Evolutionary conservation across 2,888 invertebrate genomes (phyloP), one percentile per base, ranked within the genome.

Genomic region (Hyppa rectilinea): DNA sequence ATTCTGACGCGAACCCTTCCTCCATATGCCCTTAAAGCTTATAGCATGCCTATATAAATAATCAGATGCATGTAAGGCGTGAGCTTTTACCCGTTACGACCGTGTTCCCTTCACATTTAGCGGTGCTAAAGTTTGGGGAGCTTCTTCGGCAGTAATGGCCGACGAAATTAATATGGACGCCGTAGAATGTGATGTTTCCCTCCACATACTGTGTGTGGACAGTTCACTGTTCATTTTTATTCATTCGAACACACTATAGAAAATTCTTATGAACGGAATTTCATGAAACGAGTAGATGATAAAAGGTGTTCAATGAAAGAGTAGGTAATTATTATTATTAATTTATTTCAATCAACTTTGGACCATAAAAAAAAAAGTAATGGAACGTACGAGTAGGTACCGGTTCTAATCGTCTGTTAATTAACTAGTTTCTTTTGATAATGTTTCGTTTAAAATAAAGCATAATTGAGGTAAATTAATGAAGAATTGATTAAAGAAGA

Each of bases 11-110:
- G 26, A 29, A 36, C n/a, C 38, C 20, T 55, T 34, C 23, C 47
- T 36, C 14, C 71, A 55, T 43, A 77, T 23, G 29, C 29, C n/a
- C 14, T 45, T 36, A 29, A 2, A 34, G 26, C 20, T 45, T 34
- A 47, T 31, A 56, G 43, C 47, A 70, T 14, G 9, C 2, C 9
- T 31, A 6, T 55, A 50, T 52, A 61, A 29, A 69, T 71, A 78
- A 82, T 78, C 61, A 82, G 36, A 66, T 71, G 68, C 71, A 66
- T 62, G 40, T 52, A 59, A n/a, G 38, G 52, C 52, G 36, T 40
- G 78, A 64, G 60, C 50, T 61, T 72, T 59, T 45, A 7, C 64
- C 26, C 40, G 17, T 75, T 69, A 84, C 49, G 79, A 65, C 23
- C 31, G 59, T 71, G 23, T 67, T 49, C 58, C 67, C 71, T 70